Evolutionary conservation across 2,113 vertebrate genomes (phyloP).

Genomic region (Ptilorrhoa leucosticta): DNA sequence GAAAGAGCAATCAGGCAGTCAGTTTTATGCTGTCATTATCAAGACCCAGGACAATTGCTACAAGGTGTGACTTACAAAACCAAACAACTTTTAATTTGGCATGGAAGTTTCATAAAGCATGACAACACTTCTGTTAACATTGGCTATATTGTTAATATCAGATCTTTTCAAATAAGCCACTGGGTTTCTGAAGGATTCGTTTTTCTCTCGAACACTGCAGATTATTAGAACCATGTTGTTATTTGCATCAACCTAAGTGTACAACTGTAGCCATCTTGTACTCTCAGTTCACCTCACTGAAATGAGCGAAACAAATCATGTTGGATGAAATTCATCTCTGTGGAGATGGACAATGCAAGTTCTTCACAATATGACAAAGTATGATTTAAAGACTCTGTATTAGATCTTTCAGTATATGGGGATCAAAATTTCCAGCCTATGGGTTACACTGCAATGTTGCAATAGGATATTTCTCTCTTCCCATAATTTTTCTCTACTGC

Average conservation of each 20-base stretch:
- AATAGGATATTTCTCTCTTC: background rate
- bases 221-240: background rate
- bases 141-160: background rate
- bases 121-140: background rate
- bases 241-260: background rate
- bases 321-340: background rate
- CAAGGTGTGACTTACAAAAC: background rate
- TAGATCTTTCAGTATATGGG: background rate
- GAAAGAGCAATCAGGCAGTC: background rate
- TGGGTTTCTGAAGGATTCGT: background rate
- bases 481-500: background rate
- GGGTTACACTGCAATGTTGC: background rate
- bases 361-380: background rate
- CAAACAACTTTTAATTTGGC: conserved; percentile 7
- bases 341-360: background rate
- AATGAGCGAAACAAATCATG: background rate
- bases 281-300: background rate
- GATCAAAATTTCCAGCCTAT: background rate
- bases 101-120: background rate
- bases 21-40: background rate
- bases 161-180: background rate
- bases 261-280: background rate
- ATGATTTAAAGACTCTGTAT: background rate
- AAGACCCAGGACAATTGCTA: background rate
- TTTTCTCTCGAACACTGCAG: background rate